phyloP scores from a whole-genome alignment of 1,140 invertebrate species.

The Harpegnathos saltator region DNA sequence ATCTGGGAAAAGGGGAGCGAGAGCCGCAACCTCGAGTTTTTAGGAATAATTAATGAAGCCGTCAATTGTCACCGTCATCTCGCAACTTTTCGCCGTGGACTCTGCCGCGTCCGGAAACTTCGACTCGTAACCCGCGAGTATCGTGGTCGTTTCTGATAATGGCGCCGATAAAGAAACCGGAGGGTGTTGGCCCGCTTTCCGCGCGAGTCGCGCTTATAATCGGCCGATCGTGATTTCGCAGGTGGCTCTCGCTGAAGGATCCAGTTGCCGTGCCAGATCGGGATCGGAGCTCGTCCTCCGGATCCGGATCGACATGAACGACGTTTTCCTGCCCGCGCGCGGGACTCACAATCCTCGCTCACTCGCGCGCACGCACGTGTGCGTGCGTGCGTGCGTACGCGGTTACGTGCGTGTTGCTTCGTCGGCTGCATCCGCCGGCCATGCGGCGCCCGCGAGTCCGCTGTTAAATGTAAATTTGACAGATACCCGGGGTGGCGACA shows the following conservation, averaged over 20 bases:
- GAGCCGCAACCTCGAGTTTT: no score
- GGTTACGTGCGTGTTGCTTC: neutral
- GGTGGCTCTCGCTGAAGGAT: neutral
- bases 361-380: neutral
- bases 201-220: neutral
- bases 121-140: neutral
- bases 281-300: neutral
- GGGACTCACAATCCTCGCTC: neutral
- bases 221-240: neutral
- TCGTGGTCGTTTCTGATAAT: neutral
- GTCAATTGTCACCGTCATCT: no score
- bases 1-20: no score
- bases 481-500: neutral
- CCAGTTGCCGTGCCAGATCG: neutral
- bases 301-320: no score
- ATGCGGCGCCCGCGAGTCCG: neutral
- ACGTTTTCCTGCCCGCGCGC: neutral
- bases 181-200: neutral
- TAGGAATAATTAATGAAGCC: no score
- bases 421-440: neutral
- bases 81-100: neutral
- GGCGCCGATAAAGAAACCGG: neutral
- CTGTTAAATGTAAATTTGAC: constrained; percentile 26
- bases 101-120: neutral
- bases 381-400: no score